Conservation (phyloP, 1,140 invertebrate species). For the Muscidifurax raptorellus region DNA sequence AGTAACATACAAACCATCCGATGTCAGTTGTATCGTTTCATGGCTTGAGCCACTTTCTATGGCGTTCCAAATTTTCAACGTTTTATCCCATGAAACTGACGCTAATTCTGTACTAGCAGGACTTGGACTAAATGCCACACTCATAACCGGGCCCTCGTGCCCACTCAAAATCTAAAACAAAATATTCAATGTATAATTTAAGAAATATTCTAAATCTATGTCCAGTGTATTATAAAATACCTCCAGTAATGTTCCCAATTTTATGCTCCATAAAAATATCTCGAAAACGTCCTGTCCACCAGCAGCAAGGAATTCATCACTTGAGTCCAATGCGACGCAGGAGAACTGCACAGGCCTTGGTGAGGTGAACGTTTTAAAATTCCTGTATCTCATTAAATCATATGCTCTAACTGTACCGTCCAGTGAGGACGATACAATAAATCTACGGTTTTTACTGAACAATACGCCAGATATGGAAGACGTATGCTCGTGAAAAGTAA, state of each 20-base stretch:
- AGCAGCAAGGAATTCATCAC: slow-evolving; percentile 93
- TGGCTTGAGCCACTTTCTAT: slow-evolving; percentile 87
- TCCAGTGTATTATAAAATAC: slow-evolving; percentile 72
- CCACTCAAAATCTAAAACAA: slow-evolving; percentile 85
- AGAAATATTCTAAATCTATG: background rate
- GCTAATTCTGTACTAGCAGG: slow-evolving; percentile 84
- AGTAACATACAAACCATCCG: slow-evolving; percentile 89
- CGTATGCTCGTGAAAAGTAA: slow-evolving; percentile 95
- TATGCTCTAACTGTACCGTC: slow-evolving; percentile 98
- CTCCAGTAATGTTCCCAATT: slow-evolving; percentile 92
- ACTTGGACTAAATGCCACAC: slow-evolving; percentile 87
- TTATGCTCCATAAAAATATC: slow-evolving; percentile 96
- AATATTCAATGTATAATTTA: slow-evolving; percentile 25
- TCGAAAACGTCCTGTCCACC: slow-evolving; percentile 96
- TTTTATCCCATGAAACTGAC: slow-evolving; percentile 96
- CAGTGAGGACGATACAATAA: slow-evolving; percentile 91
- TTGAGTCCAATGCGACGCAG: slow-evolving; percentile 91
- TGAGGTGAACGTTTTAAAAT: slow-evolving; percentile 96
- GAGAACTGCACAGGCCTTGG: slow-evolving; percentile 93
- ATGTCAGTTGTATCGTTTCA: slow-evolving; percentile 86
- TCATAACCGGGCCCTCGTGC: slow-evolving; percentile 93
- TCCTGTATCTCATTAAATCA: slow-evolving; percentile 95
- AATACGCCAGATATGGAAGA: slow-evolving; percentile 86
- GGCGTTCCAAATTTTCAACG: slow-evolving; percentile 93
- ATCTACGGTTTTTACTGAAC: slow-evolving; percentile 94